Base-by-base conservation (phyloP, 2,888 invertebrate species). In the Phortica okadai region DNA sequence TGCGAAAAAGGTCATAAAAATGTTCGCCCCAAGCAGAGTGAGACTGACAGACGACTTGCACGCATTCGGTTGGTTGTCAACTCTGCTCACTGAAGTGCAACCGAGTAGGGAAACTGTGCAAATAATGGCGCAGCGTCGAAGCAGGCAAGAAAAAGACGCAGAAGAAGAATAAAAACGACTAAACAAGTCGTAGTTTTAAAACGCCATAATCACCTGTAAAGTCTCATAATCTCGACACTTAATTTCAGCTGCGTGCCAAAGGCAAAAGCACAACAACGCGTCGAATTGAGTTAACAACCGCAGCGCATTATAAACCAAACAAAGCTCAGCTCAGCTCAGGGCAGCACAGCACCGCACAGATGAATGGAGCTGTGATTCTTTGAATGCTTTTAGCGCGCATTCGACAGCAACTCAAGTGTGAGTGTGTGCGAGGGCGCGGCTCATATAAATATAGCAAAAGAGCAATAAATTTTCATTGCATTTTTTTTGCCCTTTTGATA, bases 151-250 rank as follows among this genome's bases (percentile, higher is more conserved):
- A 56, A 5, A 6, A 56, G 56, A n/a, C 0, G n/a, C 56, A 21
- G 21, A 21, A 21, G 21, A 21, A 21, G 21, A 21, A 33, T 0
- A 5, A 14, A 56, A 16, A 56, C n/a, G 56, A 56, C 56, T 56
- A 56, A 56, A 16, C 56, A 56, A 56, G 56, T 56, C n/a, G 14
- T 56, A 56, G 56, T 56, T n/a, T n/a, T 56, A 56, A 50, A 69
- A 25, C 69, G 69, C 69, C 69, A 69, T 69, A 69, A 50, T 69
- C 69, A 69, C 69, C 69, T 69, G 69, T 41, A 69, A 69, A 69
- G 69, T 50, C 69, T 69, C 69, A 69, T 69, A 69, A 69, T 69
- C 69, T 69, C 25, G 45, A 50, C 69, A 69, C 50, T 69, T 69
- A 45, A 69, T 69, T 69, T 50, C 25, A n/a, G 16, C 45, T 41